Percentiles rank a stretch among this genome's conserved stretches.
Evolutionary conservation across 2,888 invertebrate genomes (phyloP).

Genomic region (Abrostola triplasia): DNA sequence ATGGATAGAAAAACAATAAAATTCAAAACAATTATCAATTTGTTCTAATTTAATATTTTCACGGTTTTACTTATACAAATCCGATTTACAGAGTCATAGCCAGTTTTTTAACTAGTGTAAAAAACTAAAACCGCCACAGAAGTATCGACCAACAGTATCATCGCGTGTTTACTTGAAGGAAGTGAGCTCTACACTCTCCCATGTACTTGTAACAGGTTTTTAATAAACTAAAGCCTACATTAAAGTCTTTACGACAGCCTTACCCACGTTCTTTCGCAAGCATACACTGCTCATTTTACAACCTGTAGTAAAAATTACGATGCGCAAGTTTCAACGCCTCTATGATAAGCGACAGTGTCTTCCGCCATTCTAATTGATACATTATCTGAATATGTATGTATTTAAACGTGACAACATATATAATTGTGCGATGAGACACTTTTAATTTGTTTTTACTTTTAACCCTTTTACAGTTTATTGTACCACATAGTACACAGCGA

Average conservation of each 20-base stretch:
- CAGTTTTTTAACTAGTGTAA: no score
- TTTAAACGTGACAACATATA: background rate
- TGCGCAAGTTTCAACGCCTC: conserved; percentile 43
- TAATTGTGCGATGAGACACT: no score
- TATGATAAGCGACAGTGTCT: conserved; percentile 43
- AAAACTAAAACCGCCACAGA: no score
- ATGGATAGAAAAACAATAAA: no score
- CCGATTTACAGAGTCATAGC: no score
- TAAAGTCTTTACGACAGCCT: conserved; percentile 20
- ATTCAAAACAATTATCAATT: no score
- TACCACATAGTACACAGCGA: no score
- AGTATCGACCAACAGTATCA: background rate
- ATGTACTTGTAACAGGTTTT: conserved; percentile 10
- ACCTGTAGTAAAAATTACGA: conserved; percentile 39
- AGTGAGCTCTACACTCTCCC: conserved; percentile 10
- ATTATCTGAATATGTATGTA: conserved; percentile 35
- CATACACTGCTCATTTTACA: conserved; percentile 30
- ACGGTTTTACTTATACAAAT: no score
- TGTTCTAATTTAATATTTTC: no score
- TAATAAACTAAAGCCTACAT: conserved; percentile 29
- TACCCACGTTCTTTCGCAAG: conserved; percentile 50
- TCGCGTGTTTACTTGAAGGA: conserved; percentile 23
- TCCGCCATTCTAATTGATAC: conserved; percentile 58
- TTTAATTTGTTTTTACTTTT: no score
- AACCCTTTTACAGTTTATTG: no score